A percentile compares a stretch with the other conserved stretches of the same genome.
Conservation (phyloP, 2,797 vertebrate species). For the Sebastes kiyomatsui region DNA sequence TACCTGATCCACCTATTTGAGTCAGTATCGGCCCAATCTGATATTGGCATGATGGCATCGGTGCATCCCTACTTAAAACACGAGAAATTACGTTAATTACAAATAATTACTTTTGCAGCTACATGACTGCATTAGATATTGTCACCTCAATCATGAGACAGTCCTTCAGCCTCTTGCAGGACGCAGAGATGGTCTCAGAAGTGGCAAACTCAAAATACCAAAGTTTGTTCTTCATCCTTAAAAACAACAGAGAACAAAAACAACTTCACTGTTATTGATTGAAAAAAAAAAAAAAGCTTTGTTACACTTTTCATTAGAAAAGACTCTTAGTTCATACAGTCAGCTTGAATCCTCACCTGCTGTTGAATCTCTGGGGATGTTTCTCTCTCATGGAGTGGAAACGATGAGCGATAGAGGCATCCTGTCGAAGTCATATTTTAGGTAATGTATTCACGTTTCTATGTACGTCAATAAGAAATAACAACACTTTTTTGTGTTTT, state of each 20-base stretch:
- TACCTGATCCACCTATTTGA: no score
- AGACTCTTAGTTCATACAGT: not conserved
- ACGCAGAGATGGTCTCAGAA: slow-evolving; percentile 91
- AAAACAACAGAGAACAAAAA: slow-evolving; percentile 6
- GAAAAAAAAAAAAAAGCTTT: not conserved
- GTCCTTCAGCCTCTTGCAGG: slow-evolving; percentile 91
- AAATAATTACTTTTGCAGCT: not conserved
- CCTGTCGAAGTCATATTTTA: slow-evolving; percentile 74
- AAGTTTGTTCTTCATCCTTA: slow-evolving; percentile 95
- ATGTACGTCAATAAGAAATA: not conserved
- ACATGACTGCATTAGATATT: not conserved
- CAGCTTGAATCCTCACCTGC: slow-evolving; percentile 82
- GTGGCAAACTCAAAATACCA: slow-evolving; percentile 97
- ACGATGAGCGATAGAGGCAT: slow-evolving; percentile 95
- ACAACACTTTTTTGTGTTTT: not conserved
- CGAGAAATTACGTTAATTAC: not conserved
- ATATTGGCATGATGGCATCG: no score
- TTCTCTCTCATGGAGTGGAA: slow-evolving; percentile 96
- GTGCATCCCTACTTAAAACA: no score
- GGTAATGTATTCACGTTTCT: not conserved
- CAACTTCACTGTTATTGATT: not conserved
- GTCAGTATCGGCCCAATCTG: no score
- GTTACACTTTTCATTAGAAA: not conserved
- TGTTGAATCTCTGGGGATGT: slow-evolving; percentile 94
- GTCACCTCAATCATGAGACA: slow-evolving; percentile 89